Evolutionary conservation across 2,888 invertebrate genomes (phyloP).

Genomic region (Leistus spinibarbis): DNA sequence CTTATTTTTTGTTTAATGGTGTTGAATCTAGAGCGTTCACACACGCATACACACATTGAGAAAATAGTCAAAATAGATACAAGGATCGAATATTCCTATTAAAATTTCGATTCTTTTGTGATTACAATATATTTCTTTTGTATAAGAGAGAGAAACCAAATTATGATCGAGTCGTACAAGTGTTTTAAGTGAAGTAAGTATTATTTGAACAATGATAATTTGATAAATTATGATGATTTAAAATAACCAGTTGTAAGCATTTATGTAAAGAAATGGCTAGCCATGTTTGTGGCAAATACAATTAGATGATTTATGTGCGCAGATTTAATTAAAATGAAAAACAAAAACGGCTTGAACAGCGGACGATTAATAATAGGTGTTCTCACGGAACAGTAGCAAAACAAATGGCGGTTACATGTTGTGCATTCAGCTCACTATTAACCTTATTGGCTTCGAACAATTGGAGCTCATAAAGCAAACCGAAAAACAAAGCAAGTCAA

Average conservation of each 20-base stretch:
- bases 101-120: too few species aligned
- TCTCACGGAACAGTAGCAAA: background rate
- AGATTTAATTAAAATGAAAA: background rate
- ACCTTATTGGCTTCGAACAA: background rate
- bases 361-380: background rate
- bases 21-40: background rate
- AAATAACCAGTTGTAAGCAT: background rate
- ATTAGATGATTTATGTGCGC: background rate
- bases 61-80: background rate
- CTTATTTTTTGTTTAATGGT: too few species aligned
- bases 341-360: background rate
- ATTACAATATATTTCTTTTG: too few species aligned
- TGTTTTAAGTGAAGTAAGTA: too few species aligned
- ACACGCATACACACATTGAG: background rate
- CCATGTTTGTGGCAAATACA: background rate
- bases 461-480: background rate
- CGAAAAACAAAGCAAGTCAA: background rate
- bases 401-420: background rate
- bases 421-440: background rate
- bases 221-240: background rate
- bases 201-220: too few species aligned
- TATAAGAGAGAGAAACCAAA: too few species aligned
- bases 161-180: too few species aligned
- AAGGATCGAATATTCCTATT: too few species aligned
- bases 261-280: background rate